Evolutionary conservation across 2,113 vertebrate species (phyloP).

Genomic region (Polypterus senegalus): DNA sequence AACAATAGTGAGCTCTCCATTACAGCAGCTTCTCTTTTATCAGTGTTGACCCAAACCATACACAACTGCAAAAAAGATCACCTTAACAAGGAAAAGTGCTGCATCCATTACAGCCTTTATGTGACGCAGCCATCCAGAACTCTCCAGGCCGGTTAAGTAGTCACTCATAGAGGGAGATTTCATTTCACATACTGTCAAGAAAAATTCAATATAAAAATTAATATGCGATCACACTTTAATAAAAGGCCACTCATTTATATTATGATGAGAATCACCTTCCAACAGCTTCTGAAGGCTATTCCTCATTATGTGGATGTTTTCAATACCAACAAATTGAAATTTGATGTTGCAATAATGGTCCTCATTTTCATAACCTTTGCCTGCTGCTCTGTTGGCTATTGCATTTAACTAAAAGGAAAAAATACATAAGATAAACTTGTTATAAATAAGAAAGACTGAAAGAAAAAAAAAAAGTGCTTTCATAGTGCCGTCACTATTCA

Average conservation of each 20-base stretch:
- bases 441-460: no score
- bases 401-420: slow-evolving; percentile 50
- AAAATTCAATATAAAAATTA: slow-evolving; percentile 16
- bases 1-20: no score
- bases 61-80: slow-evolving; percentile 18
- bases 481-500: no score
- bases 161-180: slow-evolving; percentile 64
- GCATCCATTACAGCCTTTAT: slow-evolving; percentile 71
- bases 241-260: no score
- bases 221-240: neutral
- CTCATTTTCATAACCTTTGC: slow-evolving; percentile 70
- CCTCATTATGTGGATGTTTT: slow-evolving; percentile 71
- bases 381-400: slow-evolving; percentile 62
- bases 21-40: no score
- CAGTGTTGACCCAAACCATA: no score
- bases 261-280: slow-evolving; percentile 40
- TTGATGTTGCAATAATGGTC: slow-evolving; percentile 61
- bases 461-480: no score
- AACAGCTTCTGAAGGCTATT: slow-evolving; percentile 64
- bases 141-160: slow-evolving; percentile 64
- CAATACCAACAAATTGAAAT: slow-evolving; percentile 68
- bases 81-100: slow-evolving; percentile 60
- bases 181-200: slow-evolving; percentile 52
- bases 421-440: slow-evolving; percentile 1
- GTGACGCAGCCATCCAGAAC: slow-evolving; percentile 64